A percentile compares a stretch with the other conserved stretches of the same genome.
phyloP scores from a whole-genome alignment of 2,797 vertebrate genomes.

The Pangasius macronema region DNA sequence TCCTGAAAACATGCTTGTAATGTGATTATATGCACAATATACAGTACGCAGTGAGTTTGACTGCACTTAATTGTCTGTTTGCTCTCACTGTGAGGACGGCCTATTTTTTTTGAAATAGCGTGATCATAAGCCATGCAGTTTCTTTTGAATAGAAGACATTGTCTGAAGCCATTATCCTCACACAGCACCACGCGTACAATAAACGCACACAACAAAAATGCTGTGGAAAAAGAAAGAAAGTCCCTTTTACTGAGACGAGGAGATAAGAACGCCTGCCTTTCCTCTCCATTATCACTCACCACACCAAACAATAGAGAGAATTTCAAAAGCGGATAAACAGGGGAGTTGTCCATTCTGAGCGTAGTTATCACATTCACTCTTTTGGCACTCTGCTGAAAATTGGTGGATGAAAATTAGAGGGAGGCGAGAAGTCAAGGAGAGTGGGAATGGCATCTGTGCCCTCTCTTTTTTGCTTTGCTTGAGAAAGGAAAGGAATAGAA shows the following conservation, averaged over 20 bases:
- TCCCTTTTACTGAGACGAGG: slow-evolving; percentile 78
- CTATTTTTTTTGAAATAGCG: slow-evolving; percentile 47
- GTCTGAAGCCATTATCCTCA: slow-evolving; percentile 77
- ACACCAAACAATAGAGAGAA: slow-evolving; percentile 80
- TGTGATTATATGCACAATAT: slow-evolving; percentile 46
- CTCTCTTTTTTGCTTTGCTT: slow-evolving; percentile 71
- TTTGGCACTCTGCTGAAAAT: slow-evolving; percentile 48
- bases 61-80: slow-evolving; percentile 50
- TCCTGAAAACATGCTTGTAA: slow-evolving; percentile 41
- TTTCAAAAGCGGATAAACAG: slow-evolving; percentile 83
- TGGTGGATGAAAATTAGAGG: slow-evolving; percentile 48
- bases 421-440: slow-evolving; percentile 43
- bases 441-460: slow-evolving; percentile 46
- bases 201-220: slow-evolving; percentile 71
- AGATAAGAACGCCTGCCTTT: slow-evolving; percentile 79
- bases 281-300: slow-evolving; percentile 77
- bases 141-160: slow-evolving; percentile 77
- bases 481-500: slow-evolving; percentile 53
- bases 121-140: slow-evolving; percentile 70
- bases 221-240: slow-evolving; percentile 60
- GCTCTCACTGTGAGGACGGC: slow-evolving; percentile 46
- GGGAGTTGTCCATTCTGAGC: slow-evolving; percentile 81
- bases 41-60: slow-evolving; percentile 28
- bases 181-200: slow-evolving; percentile 71
- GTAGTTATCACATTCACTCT: slow-evolving; percentile 71